Percentiles rank a stretch among this genome's conserved stretches.
phyloP scores from a whole-genome alignment of 2,888 invertebrate genomes.

The Hylaea fasciaria region DNA sequence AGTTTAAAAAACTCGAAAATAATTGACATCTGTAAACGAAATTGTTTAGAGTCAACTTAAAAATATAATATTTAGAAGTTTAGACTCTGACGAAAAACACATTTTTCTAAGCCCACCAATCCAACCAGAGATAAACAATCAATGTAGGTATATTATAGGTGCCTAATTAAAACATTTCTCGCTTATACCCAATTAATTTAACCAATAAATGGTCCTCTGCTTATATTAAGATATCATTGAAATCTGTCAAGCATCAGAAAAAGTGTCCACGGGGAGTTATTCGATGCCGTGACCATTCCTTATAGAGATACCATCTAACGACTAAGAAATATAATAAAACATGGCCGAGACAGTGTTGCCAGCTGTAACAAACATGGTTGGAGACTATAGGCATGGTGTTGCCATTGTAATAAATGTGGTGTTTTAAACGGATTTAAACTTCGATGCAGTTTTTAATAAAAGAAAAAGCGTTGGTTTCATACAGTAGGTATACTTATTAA shows the following conservation, averaged over 20 bases:
- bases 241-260: slow-evolving; percentile 35
- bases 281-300: slow-evolving; percentile 26
- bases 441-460: too few relatives aligned
- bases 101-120: slow-evolving; percentile 20
- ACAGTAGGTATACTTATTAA: too few relatives aligned
- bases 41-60: too few relatives aligned
- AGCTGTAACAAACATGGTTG: slow-evolving; percentile 9
- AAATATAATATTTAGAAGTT: too few relatives aligned
- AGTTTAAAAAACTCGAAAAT: too few relatives aligned
- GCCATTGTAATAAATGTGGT: too few relatives aligned
- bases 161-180: slow-evolving; percentile 31
- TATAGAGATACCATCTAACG: slow-evolving; percentile 27
- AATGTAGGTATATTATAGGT: too few relatives aligned
- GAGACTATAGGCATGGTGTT: too few relatives aligned
- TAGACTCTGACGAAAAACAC: slow-evolving; percentile 6
- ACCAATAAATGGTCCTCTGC: slow-evolving; percentile 25
- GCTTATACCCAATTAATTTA: slow-evolving; percentile 31
- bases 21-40: too few relatives aligned
- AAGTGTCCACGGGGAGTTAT: slow-evolving; percentile 24
- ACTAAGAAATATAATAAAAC: slow-evolving; percentile 27
- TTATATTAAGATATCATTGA: slow-evolving; percentile 30
- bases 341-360: slow-evolving; percentile 13
- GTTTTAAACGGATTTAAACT: too few relatives aligned
- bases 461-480: too few relatives aligned
- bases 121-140: slow-evolving; percentile 22